Percentiles rank a stretch among this genome's conserved stretches.
phyloP scores from a whole-genome alignment of 2,888 invertebrate species.

The Sphaerophoria taeniata region DNA sequence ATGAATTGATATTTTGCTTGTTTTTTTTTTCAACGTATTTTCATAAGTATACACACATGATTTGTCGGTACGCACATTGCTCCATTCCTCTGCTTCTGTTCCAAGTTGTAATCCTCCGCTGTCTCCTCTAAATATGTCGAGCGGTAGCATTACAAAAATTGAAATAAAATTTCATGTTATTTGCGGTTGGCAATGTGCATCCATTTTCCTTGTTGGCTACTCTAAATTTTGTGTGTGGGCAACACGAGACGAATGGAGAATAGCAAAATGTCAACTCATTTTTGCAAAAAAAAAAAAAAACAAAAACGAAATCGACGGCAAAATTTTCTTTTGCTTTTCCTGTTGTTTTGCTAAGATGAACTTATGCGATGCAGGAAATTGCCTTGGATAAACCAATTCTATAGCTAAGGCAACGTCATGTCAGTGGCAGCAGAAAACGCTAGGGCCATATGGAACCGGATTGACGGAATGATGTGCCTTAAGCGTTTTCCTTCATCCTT shows the following conservation, averaged over 20 bases:
- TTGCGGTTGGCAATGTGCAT: conserved; percentile 61
- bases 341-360: conserved; percentile 41
- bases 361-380: conserved; percentile 51
- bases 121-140: not conserved
- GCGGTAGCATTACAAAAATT: not conserved
- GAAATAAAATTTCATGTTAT: conserved; percentile 26
- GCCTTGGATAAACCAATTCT: conserved; percentile 15
- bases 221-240: conserved; percentile 33
- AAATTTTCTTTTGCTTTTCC: conserved; percentile 22
- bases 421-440: conserved; percentile 8
- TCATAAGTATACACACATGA: conserved; percentile 32
- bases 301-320: not conserved
- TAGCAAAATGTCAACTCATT: conserved; percentile 71
- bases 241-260: conserved; percentile 63
- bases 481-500: too few species aligned
- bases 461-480: conserved; percentile 17
- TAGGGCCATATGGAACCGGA: not conserved
- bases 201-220: conserved; percentile 31
- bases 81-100: not conserved
- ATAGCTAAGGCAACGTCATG: not conserved
- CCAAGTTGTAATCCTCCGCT: not conserved
- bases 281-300: conserved; percentile 32
- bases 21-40: too few species aligned
- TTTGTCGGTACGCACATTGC: conserved; percentile 58
- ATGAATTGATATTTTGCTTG: conserved; percentile 49